A percentile compares a stretch with the other conserved stretches of the same genome.
Conservation (phyloP, 2,888 invertebrate species). For the Agonum fuliginosum region DNA sequence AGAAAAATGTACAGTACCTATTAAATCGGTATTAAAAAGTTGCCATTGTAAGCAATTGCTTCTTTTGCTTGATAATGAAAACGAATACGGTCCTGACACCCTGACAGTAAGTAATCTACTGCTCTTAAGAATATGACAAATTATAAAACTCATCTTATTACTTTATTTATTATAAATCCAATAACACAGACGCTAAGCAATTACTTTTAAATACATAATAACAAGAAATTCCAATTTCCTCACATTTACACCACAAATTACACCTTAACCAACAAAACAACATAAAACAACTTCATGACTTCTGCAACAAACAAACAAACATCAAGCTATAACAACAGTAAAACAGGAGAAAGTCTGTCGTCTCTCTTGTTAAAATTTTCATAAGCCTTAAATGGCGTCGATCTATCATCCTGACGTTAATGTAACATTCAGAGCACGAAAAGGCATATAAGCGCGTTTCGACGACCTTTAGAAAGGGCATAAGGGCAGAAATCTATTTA, state of each 20-base stretch:
- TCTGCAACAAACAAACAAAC: background rate
- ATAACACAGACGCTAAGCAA: too few relatives aligned
- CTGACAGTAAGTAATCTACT: too few relatives aligned
- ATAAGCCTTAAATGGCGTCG: constrained; percentile 56
- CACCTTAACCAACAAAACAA: background rate
- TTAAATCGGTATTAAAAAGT: too few relatives aligned
- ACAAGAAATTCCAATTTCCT: constrained; percentile 2
- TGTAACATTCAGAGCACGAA: constrained; percentile 44
- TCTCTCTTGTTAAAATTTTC: constrained; percentile 51
- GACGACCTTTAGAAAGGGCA: constrained; percentile 57
- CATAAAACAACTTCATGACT: background rate
- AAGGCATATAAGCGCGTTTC: background rate
- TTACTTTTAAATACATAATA: too few relatives aligned
- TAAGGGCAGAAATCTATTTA: constrained; percentile 57
- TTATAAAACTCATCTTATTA: too few relatives aligned
- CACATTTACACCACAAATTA: background rate
- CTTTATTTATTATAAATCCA: too few relatives aligned
- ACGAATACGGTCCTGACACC: too few relatives aligned
- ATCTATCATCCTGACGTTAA: constrained; percentile 57
- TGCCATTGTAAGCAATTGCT: too few relatives aligned
- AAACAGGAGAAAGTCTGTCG: constrained; percentile 29
- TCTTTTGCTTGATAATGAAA: too few relatives aligned
- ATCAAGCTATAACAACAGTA: background rate
- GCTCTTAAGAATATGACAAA: too few relatives aligned
- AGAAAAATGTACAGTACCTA: too few relatives aligned